Conservation (phyloP, 2,113 vertebrate genomes). For the Corythaixoides concolor region DNA sequence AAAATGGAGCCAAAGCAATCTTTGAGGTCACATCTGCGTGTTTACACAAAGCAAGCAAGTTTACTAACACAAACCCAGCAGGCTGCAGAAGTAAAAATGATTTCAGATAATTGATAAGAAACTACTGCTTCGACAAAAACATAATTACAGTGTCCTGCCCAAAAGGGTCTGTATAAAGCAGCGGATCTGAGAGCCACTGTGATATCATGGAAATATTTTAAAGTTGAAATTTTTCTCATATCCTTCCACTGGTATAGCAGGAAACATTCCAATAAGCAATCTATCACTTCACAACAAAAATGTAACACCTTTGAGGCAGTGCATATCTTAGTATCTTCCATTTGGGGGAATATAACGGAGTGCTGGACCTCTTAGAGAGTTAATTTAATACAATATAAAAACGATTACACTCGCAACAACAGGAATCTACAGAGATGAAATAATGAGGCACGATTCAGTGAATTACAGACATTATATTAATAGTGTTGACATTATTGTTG, state of each 20-base stretch:
- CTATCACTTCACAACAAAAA: background rate
- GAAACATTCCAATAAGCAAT: background rate
- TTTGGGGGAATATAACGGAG: background rate
- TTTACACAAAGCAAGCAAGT: background rate
- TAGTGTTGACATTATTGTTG: conserved; percentile 8
- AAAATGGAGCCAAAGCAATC: background rate
- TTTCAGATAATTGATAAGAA: background rate
- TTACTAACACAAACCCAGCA: background rate
- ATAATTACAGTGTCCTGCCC: background rate
- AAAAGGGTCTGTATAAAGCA: background rate
- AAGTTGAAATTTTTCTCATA: background rate
- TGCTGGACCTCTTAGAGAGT: background rate
- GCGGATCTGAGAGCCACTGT: background rate
- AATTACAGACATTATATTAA: conserved; percentile 7
- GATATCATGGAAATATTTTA: background rate
- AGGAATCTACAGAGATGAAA: conserved; percentile 5
- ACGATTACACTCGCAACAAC: background rate
- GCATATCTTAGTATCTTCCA: background rate
- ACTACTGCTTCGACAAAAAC: background rate
- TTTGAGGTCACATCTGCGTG: background rate
- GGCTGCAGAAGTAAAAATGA: background rate
- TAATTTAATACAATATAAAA: background rate
- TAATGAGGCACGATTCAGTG: background rate
- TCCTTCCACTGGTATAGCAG: background rate
- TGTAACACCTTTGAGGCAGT: background rate